Evolutionary conservation across 2,797 vertebrate species (phyloP).

Genomic region (Aldrovandia affinis): DNA sequence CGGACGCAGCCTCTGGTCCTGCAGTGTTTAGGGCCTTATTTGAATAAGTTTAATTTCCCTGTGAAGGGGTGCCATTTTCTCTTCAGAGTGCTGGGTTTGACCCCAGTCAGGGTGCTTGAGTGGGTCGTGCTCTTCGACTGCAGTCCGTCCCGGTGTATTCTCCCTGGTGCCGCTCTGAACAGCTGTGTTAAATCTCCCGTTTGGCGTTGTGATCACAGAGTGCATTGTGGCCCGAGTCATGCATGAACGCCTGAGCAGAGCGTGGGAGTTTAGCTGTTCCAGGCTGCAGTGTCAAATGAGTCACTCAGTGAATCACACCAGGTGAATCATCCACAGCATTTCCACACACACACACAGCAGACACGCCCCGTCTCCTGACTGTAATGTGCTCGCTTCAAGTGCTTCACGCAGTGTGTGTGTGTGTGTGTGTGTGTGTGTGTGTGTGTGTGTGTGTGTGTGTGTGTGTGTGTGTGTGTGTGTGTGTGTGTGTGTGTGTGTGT

Average conservation of each 20-base stretch:
- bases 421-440: too few relatives aligned
- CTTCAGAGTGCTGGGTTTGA: not conserved
- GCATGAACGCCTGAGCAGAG: not conserved
- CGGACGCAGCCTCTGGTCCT: not conserved
- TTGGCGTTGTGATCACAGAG: not conserved
- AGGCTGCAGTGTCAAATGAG: not conserved
- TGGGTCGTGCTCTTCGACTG: conserved; percentile 33
- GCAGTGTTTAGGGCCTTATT: not conserved
- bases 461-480: too few relatives aligned
- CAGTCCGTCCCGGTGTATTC: conserved; percentile 39
- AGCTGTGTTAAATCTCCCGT: conserved; percentile 15
- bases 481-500: too few relatives aligned
- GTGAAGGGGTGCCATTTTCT: not conserved
- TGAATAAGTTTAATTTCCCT: not conserved
- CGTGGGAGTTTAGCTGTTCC: too few relatives aligned
- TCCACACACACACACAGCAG: not conserved
- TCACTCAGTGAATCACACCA: not conserved
- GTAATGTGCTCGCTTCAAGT: not conserved
- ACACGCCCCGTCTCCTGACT: not conserved
- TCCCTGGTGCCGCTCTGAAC: conserved; percentile 13
- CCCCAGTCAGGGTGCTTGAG: not conserved
- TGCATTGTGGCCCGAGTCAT: not conserved
- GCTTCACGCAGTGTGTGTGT: not conserved
- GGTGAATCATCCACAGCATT: not conserved
- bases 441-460: too few relatives aligned